phyloP scores from a whole-genome alignment of 2,113 vertebrate genomes.

The Thunnus maccoyii region DNA sequence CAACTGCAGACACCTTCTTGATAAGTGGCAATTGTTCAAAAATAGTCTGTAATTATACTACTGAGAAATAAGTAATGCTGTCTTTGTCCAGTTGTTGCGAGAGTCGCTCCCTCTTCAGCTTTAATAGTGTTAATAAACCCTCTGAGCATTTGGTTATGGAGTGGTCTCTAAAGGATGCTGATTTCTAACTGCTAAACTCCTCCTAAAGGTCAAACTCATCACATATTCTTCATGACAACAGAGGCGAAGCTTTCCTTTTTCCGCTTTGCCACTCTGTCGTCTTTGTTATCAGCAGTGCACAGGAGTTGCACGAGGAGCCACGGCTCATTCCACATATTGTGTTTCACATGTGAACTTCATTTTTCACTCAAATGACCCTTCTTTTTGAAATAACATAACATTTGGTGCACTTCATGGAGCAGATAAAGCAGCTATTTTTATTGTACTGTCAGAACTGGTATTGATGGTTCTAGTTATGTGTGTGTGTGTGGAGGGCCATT shows the following conservation, averaged over 20 bases:
- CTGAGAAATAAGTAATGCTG: neutral
- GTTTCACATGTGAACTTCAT: conserved; percentile 18
- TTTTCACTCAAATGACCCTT: conserved; percentile 14
- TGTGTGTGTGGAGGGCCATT: neutral
- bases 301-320: neutral
- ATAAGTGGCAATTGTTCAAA: conserved; percentile 49
- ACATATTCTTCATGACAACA: neutral
- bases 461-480: neutral
- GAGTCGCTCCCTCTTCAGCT: neutral
- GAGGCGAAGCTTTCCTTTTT: neutral
- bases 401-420: neutral
- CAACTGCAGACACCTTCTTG: conserved; percentile 31
- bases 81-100: neutral
- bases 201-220: conserved; percentile 44
- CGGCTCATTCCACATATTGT: neutral
- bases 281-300: conserved; percentile 39
- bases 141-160: conserved; percentile 11
- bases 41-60: conserved; percentile 45
- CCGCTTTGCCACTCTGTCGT: neutral
- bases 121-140: conserved; percentile 10
- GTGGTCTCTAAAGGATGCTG: conserved; percentile 7
- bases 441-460: conserved; percentile 26
- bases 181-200: conserved; percentile 11
- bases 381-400: neutral
- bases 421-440: conserved; percentile 11